A percentile compares a stretch with the other conserved stretches of the same genome.
Evolutionary conservation across 1,140 invertebrate genomes (phyloP).

Genomic region (Mesaphorura yosii): DNA sequence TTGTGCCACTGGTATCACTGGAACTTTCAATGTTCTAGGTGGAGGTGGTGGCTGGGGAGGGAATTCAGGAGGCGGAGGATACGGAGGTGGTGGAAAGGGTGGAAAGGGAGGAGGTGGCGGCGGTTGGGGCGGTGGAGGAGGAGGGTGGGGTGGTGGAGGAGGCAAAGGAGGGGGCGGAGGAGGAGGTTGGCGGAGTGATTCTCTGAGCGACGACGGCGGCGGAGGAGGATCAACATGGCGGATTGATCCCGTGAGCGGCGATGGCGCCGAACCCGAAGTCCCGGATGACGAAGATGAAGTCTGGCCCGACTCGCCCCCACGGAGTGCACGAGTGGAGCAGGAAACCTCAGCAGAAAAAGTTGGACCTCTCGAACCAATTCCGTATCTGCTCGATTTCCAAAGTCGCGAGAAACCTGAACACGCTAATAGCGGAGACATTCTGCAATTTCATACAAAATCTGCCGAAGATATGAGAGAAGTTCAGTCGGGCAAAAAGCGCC

Average conservation of each 20-base stretch:
- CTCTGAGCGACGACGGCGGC: neutral
- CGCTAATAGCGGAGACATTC: no score
- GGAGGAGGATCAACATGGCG: neutral
- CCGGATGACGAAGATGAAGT: neutral
- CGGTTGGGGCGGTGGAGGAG: neutral
- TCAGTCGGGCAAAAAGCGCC: no score
- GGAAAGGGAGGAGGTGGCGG: neutral
- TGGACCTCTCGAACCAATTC: neutral
- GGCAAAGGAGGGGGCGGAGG: neutral
- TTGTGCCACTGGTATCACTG: no score
- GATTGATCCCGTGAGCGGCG: neutral
- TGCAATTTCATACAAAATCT: no score
- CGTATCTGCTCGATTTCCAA: neutral
- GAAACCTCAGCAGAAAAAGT: neutral
- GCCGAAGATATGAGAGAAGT: no score
- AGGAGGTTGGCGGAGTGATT: neutral
- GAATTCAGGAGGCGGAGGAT: constrained; percentile 5
- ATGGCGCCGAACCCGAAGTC: neutral
- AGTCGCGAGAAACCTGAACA: neutral
- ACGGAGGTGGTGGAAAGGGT: constrained; percentile 8
- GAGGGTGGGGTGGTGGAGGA: neutral
- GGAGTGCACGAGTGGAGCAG: neutral
- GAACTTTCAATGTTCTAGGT: neutral
- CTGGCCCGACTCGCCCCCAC: neutral
- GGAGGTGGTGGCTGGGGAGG: neutral